Conservation (phyloP, 2,113 vertebrate species). For the Thamnophis sirtalis region DNA sequence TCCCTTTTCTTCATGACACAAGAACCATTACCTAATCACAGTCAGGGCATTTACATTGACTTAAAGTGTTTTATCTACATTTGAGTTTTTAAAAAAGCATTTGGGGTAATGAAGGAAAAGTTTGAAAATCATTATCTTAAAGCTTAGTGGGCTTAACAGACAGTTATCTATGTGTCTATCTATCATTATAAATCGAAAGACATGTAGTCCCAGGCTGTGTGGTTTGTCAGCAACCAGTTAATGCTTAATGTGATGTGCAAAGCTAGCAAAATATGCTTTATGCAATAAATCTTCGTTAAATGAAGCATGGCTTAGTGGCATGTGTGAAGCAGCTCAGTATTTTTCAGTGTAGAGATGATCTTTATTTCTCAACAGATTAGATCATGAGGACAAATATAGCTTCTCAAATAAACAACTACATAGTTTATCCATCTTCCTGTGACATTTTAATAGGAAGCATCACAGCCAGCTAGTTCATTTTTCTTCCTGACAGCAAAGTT, state of each 20-base stretch:
- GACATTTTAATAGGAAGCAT: background rate
- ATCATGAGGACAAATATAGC: background rate
- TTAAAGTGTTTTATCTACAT: background rate
- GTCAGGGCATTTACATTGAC: background rate
- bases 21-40: background rate
- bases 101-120: background rate
- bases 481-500: background rate
- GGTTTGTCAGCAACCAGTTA: background rate
- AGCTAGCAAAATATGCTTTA: background rate
- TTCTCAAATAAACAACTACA: background rate
- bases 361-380: background rate
- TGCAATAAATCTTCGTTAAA: background rate
- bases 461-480: background rate
- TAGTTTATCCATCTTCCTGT: background rate
- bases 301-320: background rate
- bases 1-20: background rate
- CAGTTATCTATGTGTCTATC: background rate
- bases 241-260: background rate
- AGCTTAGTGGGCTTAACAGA: background rate
- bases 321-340: background rate
- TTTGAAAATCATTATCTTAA: background rate
- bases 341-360: background rate
- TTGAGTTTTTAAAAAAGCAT: background rate
- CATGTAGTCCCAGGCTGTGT: background rate
- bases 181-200: background rate